Evolutionary conservation across 2,113 vertebrate species (phyloP).

Genomic region (Ictalurus furcatus): DNA sequence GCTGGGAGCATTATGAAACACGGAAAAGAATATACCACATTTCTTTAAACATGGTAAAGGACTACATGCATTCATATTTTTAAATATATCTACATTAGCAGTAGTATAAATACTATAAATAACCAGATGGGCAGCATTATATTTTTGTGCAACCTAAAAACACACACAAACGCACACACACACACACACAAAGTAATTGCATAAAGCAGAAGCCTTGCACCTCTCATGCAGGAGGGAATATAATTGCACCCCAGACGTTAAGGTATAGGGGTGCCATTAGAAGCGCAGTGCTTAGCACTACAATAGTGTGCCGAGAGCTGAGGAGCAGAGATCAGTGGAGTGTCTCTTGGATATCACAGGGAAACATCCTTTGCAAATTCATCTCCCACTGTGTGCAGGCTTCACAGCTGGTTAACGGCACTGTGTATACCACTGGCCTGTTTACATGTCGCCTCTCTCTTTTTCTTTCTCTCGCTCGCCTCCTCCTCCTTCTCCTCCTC

Average conservation of each 20-base stretch:
- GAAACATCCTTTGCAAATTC: constrained; percentile 76
- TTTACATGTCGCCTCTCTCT: constrained; percentile 64
- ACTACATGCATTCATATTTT: neutral
- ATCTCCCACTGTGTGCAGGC: constrained; percentile 73
- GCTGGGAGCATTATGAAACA: neutral
- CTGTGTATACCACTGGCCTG: constrained; percentile 70
- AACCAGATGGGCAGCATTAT: neutral
- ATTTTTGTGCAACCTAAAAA: neutral
- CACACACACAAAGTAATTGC: neutral
- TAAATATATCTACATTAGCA: neutral
- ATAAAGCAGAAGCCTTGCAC: constrained; percentile 27
- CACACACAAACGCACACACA: neutral
- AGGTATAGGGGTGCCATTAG: constrained; percentile 68
- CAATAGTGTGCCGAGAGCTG: constrained; percentile 71
- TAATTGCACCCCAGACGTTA: constrained; percentile 68
- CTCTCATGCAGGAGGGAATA: constrained; percentile 57
- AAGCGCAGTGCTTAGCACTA: constrained; percentile 70
- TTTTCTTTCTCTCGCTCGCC: neutral
- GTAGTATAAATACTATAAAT: neutral
- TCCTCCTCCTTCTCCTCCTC: constrained; percentile 17
- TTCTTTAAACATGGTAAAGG: neutral
- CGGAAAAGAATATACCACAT: no score
- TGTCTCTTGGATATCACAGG: constrained; percentile 73
- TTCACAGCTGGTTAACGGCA: constrained; percentile 78
- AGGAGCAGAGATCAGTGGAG: constrained; percentile 72